These are phyloP conservation scores for Echinarachnius parma DNA, from an alignment of 53 echinoderm and acorn worm species.

Conservation along the genomic window DNA sequence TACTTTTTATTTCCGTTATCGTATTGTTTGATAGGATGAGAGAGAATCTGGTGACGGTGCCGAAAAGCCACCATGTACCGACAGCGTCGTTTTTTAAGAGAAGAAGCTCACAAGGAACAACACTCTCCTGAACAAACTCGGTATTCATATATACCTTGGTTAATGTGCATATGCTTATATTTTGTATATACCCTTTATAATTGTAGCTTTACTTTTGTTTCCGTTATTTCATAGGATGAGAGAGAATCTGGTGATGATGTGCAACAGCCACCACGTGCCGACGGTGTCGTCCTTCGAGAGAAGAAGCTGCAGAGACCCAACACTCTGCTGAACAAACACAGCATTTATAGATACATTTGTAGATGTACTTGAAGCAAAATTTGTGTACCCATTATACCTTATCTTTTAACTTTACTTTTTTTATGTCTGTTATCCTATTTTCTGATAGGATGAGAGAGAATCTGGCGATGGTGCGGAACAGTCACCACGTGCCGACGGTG, in stretches of 20 bases:
- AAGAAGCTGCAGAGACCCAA: constrained; percentile 35
- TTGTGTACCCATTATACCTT: neutral
- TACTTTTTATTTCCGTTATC: neutral
- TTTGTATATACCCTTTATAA: no score
- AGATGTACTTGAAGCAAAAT: no score
- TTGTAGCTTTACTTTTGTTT: no score
- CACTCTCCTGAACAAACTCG: constrained; percentile 28
- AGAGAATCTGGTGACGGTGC: constrained; percentile 42
- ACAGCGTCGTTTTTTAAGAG: constrained; percentile 31
- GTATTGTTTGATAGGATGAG: constrained; percentile 13
- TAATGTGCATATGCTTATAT: no score
- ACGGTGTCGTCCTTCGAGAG: constrained; percentile 37
- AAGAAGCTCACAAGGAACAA: constrained; percentile 31
- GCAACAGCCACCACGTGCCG: no score
- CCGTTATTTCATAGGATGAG: no score
- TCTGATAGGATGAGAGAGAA: constrained; percentile 29
- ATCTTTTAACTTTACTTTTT: neutral
- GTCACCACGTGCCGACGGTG: constrained; percentile 4
- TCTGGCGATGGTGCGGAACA: constrained; percentile 43
- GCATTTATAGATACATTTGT: no score
- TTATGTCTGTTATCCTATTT: neutral
- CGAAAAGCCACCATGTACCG: neutral
- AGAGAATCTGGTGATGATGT: constrained; percentile 40
- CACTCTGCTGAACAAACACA: constrained; percentile 27
- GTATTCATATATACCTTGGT: no score